phyloP scores from a whole-genome alignment of 2,888 invertebrate species.

The Diarsia mendica region DNA sequence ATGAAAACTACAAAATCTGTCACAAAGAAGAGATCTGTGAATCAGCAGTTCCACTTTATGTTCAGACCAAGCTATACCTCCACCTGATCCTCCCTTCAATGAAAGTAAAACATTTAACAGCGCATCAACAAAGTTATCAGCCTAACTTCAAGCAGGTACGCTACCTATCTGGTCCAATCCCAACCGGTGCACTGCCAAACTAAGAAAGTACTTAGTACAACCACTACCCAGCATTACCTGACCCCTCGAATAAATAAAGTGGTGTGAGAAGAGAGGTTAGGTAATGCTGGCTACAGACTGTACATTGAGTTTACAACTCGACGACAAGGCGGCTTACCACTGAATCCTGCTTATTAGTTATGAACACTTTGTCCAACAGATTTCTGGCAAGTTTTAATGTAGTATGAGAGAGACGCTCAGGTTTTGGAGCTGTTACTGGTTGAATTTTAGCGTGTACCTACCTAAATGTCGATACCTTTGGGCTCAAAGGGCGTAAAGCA shows the following conservation, averaged over 20 bases:
- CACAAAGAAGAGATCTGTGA: too few species aligned
- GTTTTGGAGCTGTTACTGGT: background rate
- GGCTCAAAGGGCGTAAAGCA: too few species aligned
- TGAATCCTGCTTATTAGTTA: constrained; percentile 33
- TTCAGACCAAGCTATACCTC: too few species aligned
- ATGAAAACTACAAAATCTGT: too few species aligned
- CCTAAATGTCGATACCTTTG: background rate
- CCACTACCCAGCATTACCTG: too few species aligned
- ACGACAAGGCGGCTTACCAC: constrained; percentile 32
- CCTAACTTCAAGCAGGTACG: constrained; percentile 26
- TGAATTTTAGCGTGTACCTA: background rate
- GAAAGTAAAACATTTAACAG: background rate
- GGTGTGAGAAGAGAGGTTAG: too few species aligned
- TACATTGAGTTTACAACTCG: constrained; percentile 22
- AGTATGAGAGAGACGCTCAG: background rate
- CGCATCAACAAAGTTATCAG: background rate
- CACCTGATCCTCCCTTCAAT: too few species aligned
- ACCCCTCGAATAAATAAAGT: too few species aligned
- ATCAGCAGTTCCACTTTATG: too few species aligned
- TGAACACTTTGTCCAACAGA: constrained; percentile 35
- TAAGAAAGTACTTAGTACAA: constrained; percentile 4
- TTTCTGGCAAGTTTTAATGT: constrained; percentile 30
- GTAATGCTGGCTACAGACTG: too few species aligned
- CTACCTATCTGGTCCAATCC: constrained; percentile 4
- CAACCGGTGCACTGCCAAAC: background rate